A percentile compares a stretch with the other conserved stretches of the same genome.
Conservation (phyloP, 2,113 vertebrate species). For the Crocuta crocuta region DNA sequence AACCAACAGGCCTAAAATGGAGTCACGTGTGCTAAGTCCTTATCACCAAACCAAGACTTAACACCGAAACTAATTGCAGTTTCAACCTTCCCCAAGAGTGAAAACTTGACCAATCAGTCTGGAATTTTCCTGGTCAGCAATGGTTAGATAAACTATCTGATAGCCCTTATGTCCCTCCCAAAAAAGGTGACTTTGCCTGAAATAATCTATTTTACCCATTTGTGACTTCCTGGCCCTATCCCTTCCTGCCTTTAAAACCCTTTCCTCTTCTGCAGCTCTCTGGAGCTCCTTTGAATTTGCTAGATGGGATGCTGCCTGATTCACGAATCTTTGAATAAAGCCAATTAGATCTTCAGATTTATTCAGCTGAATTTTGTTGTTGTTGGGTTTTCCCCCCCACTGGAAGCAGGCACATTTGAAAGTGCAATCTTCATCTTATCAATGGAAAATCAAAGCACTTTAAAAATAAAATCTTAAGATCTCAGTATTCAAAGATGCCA, state of each 20-base stretch:
- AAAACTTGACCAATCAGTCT: neutral
- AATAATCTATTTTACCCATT: neutral
- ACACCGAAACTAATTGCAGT: neutral
- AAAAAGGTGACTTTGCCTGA: neutral
- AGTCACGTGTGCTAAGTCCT: neutral
- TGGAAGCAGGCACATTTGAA: conserved; percentile 19
- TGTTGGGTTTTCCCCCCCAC: too few relatives aligned
- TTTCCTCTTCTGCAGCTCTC: neutral
- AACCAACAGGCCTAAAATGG: neutral
- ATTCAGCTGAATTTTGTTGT: neutral
- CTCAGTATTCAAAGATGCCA: neutral
- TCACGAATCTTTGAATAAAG: neutral
- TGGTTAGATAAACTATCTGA: neutral
- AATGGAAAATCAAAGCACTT: conserved; percentile 21
- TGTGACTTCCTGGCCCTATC: neutral
- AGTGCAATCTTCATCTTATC: conserved; percentile 35
- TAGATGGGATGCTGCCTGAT: neutral
- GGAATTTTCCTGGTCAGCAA: neutral
- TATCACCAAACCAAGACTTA: neutral
- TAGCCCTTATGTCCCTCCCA: neutral
- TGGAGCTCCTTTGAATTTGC: neutral
- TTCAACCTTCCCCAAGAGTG: neutral
- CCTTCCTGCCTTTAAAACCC: neutral
- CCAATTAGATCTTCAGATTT: neutral
- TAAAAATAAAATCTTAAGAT: conserved; percentile 16